Percentiles rank a stretch among this genome's conserved stretches.
Evolutionary conservation across 2,797 vertebrate species (phyloP).

Genomic region (Garrulus glandarius): DNA sequence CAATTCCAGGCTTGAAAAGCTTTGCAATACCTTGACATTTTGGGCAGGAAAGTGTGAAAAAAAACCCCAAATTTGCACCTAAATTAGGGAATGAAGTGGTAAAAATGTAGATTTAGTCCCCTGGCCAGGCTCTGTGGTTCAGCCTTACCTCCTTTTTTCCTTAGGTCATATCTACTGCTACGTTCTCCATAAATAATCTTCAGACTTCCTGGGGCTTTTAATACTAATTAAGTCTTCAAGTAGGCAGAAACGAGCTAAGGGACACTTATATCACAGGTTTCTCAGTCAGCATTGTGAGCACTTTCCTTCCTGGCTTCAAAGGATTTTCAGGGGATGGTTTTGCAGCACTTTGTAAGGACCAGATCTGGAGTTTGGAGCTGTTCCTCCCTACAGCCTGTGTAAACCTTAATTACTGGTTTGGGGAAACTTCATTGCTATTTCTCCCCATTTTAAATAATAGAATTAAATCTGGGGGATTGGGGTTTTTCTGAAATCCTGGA

Average conservation of each 20-base stretch:
- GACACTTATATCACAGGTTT: background rate
- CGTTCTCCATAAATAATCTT: background rate
- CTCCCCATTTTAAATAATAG: background rate
- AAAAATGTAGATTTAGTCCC: conserved; percentile 6
- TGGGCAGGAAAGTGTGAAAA: background rate
- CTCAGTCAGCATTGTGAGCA: background rate
- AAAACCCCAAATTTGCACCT: background rate
- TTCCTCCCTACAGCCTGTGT: background rate
- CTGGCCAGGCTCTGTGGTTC: background rate
- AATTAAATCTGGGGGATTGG: fast-evolving
- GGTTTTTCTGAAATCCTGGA: background rate
- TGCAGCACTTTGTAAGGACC: background rate
- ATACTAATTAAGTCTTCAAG: conserved; percentile 44
- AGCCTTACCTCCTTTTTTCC: background rate
- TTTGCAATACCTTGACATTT: background rate
- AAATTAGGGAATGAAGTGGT: background rate
- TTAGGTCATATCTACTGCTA: background rate
- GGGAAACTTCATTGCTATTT: background rate
- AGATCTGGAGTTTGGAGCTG: background rate
- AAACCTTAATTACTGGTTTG: background rate
- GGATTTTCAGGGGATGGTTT: background rate
- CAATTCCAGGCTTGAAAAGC: background rate
- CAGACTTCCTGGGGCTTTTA: conserved; percentile 26
- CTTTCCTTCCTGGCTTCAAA: background rate
- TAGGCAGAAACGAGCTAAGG: background rate